Evolutionary conservation across 2,113 vertebrate genomes (phyloP).

Genomic region (rat (Rattus norvegicus)): GRCr8 NC_086023.1:88318001-88318500

Average conservation of each 20-base stretch:
- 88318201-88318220: background rate
- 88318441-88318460: background rate
- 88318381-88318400: background rate
- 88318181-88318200: background rate
- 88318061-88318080: background rate
- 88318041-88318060: background rate
- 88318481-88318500: background rate
- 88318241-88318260: fast-evolving
- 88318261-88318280: background rate
- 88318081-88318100: background rate
- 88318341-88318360: background rate
- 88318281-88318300: background rate
- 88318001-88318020: background rate
- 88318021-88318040: background rate
- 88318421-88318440: background rate
- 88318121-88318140: background rate
- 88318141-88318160: background rate
- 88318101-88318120: background rate
- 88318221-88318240: background rate
- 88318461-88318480: conserved; percentile 16
- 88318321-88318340: background rate
- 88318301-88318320: background rate
- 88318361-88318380: background rate
- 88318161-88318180: background rate
- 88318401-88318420: background rate